Percentiles rank a stretch among this genome's conserved stretches.
These are phyloP conservation scores for Rhagium mordax DNA, from an alignment of 2,888 invertebrate genomes.

Conservation along the genomic window DNA sequence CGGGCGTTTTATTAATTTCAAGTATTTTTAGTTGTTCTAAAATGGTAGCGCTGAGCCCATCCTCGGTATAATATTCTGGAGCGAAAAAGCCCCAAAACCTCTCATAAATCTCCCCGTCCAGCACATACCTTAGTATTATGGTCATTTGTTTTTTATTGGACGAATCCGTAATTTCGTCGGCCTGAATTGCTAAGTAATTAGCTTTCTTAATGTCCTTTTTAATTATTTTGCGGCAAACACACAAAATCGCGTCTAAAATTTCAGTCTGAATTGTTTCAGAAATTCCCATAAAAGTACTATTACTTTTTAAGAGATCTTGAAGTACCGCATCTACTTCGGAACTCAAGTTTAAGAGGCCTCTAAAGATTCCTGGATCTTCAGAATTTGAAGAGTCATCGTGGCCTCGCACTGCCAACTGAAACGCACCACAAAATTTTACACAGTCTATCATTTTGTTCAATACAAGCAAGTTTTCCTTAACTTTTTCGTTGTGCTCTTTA, in stretches of 20 bases:
- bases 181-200: slow-evolving; percentile 26
- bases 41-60: background rate
- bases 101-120: slow-evolving; percentile 7
- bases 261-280: slow-evolving; percentile 35
- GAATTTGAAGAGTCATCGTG: background rate
- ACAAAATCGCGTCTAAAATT: slow-evolving; percentile 22
- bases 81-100: slow-evolving; percentile 27
- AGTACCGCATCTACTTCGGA: slow-evolving; percentile 21
- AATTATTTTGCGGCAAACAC: slow-evolving; percentile 12
- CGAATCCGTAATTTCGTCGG: background rate
- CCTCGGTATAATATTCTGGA: slow-evolving; percentile 5
- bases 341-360: background rate
- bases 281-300: slow-evolving; percentile 10
- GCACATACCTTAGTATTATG: slow-evolving; percentile 9
- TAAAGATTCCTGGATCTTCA: background rate
- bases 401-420: background rate
- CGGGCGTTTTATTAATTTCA: background rate
- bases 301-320: slow-evolving; percentile 10
- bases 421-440: background rate
- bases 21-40: slow-evolving; percentile 3
- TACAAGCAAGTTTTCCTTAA: background rate
- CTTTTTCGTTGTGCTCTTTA: background rate
- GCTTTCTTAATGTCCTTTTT: slow-evolving; percentile 12
- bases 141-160: background rate
- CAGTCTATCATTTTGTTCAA: slow-evolving; percentile 4